phyloP scores from a whole-genome alignment of 2,797 vertebrate genomes.

The Diceros bicornis region DNA sequence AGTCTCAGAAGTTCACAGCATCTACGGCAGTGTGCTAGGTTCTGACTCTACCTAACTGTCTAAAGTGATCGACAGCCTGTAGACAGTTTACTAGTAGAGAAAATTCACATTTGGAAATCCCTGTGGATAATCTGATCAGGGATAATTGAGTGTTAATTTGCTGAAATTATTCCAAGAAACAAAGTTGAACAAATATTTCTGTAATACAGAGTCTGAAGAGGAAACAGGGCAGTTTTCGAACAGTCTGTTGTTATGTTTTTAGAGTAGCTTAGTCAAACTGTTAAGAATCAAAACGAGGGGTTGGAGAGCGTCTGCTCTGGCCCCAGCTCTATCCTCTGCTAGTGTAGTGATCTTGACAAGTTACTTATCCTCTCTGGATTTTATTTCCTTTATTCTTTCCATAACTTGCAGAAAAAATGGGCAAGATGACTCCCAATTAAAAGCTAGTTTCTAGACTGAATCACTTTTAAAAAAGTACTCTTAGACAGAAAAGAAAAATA shows the following conservation, averaged over 20 bases:
- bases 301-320: not conserved
- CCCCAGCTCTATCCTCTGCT: not conserved
- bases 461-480: not conserved
- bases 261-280: not conserved
- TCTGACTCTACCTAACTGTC: not conserved
- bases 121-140: not conserved
- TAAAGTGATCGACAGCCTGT: not conserved
- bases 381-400: not conserved
- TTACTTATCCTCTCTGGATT: not conserved
- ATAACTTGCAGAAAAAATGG: not conserved
- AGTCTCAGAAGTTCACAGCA: not conserved
- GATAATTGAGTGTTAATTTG: not conserved
- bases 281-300: not conserved
- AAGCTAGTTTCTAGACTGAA: not conserved
- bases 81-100: not conserved
- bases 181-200: not conserved
- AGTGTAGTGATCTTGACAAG: not conserved
- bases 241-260: not conserved
- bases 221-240: not conserved
- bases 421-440: not conserved
- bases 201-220: not conserved
- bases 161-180: conserved; percentile 15
- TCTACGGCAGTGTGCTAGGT: not conserved
- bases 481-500: not conserved
- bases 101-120: not conserved